Evolutionary conservation across 2,888 invertebrate genomes (phyloP).

Genomic region (Eilema caniola): DNA sequence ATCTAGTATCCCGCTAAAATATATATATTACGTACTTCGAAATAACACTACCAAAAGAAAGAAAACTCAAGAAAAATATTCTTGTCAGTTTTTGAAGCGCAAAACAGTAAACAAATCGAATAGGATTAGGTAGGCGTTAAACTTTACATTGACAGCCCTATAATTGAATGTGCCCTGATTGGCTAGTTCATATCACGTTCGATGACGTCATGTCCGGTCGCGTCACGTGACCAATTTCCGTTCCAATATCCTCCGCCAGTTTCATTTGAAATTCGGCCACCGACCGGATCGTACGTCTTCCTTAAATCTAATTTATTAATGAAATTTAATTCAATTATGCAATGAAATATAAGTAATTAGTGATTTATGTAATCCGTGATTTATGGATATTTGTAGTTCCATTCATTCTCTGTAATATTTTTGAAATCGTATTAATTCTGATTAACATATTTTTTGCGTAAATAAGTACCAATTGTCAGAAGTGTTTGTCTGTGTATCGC

Average conservation of each 20-base stretch:
- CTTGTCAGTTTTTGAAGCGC: not conserved
- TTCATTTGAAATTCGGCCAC: conserved; percentile 54
- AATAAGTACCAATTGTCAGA: no score
- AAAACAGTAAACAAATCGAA: not conserved
- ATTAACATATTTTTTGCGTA: no score
- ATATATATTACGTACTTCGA: no score
- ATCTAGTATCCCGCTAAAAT: no score
- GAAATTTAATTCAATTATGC: conserved; percentile 20
- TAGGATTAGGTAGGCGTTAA: no score
- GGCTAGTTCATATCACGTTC: conserved; percentile 77
- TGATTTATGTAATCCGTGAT: not conserved
- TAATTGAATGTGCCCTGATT: conserved; percentile 80
- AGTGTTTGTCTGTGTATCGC: no score
- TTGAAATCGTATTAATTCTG: not conserved
- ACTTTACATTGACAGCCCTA: conserved; percentile 45
- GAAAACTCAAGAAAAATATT: not conserved
- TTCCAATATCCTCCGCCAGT: conserved; percentile 75
- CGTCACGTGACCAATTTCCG: conserved; percentile 82
- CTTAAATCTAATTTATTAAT: conserved; percentile 36
- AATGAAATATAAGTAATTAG: not conserved
- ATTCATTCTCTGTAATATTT: not conserved
- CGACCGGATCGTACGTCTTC: conserved; percentile 39
- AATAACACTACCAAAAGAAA: not conserved
- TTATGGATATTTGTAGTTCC: not conserved
- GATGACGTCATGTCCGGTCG: conserved; percentile 77